Evolutionary conservation across 2,888 invertebrate genomes (phyloP).

Genomic region (Habroteleia sp.): DNA sequence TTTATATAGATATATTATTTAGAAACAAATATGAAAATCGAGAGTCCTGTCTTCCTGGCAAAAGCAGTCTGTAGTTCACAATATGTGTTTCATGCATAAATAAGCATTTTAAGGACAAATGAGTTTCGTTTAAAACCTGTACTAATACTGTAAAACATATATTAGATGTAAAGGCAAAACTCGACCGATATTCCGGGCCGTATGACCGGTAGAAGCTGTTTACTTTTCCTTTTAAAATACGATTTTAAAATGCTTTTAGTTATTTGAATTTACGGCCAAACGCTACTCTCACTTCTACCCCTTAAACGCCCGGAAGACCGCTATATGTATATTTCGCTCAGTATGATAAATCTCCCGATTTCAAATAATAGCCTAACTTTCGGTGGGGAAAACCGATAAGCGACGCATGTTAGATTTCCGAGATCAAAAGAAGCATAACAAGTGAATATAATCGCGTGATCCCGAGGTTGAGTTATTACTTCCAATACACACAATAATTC

Average conservation of each 20-base stretch:
- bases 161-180: constrained; percentile 60
- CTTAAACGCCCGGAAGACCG: constrained; percentile 69
- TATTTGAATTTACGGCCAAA: too few species aligned
- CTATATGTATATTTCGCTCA: constrained; percentile 64
- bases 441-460: constrained; percentile 34
- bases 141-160: constrained; percentile 54
- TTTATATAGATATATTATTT: constrained; percentile 69
- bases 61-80: constrained; percentile 66
- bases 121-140: constrained; percentile 54
- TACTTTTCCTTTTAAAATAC: constrained; percentile 24
- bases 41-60: constrained; percentile 71
- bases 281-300: constrained; percentile 62
- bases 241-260: constrained; percentile 18
- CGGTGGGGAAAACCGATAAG: constrained; percentile 46
- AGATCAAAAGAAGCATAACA: constrained; percentile 1
- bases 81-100: constrained; percentile 46
- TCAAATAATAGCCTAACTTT: constrained; percentile 58
- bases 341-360: constrained; percentile 55
- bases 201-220: constrained; percentile 70
- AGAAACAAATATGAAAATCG: constrained; percentile 68
- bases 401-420: too few species aligned
- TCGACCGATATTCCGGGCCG: constrained; percentile 66
- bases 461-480: constrained; percentile 64
- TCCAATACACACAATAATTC: constrained; percentile 54
- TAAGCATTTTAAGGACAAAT: constrained; percentile 55